A percentile compares a stretch with the other conserved stretches of the same genome.
Conservation (phyloP, 2,888 invertebrate genomes). For the Caradrina kadenii region DNA sequence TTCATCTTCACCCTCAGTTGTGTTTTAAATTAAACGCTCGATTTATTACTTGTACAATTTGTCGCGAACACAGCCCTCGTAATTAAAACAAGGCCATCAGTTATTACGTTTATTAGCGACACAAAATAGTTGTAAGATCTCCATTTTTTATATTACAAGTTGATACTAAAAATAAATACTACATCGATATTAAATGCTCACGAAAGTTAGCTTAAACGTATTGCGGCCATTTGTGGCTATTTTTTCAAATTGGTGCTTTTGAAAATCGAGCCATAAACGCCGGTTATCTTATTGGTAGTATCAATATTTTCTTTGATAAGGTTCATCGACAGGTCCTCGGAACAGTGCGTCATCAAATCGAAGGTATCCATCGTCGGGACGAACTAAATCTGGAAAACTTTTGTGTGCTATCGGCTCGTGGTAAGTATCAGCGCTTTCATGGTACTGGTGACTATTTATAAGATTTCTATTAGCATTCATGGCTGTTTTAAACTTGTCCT, state of each 20-base stretch:
- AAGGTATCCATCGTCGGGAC: conserved; percentile 82
- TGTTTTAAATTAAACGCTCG: conserved; percentile 89
- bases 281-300: conserved; percentile 11
- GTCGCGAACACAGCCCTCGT: conserved; percentile 81
- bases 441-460: conserved; percentile 88
- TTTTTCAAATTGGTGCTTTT: conserved; percentile 65
- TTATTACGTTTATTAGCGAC: conserved; percentile 87
- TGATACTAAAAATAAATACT: conserved; percentile 72
- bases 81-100: conserved; percentile 82
- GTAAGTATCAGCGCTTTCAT: conserved; percentile 78
- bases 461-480: conserved; percentile 77
- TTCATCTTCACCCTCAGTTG: conserved; percentile 89
- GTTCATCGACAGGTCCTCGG: conserved; percentile 84
- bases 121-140: conserved; percentile 75
- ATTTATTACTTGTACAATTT: conserved; percentile 90
- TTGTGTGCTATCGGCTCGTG: conserved; percentile 81
- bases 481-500: conserved; percentile 75
- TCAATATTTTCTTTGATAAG: conserved; percentile 86
- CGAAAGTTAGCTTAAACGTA: conserved; percentile 34
- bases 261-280: conserved; percentile 71
- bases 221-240: conserved; percentile 64
- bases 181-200: conserved; percentile 56
- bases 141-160: conserved; percentile 62
- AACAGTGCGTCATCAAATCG: conserved; percentile 86
- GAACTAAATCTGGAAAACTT: conserved; percentile 78